A percentile compares a stretch with the other conserved stretches of the same genome.
phyloP scores from a whole-genome alignment of 2,888 invertebrate species.

The Kryphioiulus occultus region DNA sequence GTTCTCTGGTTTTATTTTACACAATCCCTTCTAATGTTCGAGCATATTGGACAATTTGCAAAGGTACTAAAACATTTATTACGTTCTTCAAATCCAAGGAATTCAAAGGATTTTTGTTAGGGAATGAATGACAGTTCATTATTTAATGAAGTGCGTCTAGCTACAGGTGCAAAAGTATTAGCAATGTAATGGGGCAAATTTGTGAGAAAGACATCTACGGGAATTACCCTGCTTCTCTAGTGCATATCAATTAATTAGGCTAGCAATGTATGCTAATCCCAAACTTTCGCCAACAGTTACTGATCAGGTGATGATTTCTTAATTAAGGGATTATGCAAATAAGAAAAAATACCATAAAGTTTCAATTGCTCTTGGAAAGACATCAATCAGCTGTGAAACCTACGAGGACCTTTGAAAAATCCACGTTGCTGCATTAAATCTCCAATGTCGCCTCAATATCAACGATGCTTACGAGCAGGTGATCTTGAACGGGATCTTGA shows the following conservation, averaged over 20 bases:
- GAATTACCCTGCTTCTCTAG: no score
- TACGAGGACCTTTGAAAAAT: not conserved
- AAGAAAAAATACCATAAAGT: not conserved
- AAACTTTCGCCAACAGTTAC: not conserved
- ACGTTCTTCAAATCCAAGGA: no score
- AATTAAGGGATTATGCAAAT: not conserved
- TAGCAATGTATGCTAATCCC: not conserved
- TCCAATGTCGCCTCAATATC: not conserved
- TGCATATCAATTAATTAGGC: not conserved
- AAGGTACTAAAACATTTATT: no score
- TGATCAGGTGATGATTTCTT: not conserved
- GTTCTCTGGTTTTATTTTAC: no score
- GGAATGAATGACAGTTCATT: not conserved
- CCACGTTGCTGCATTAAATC: not conserved
- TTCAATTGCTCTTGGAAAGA: not conserved
- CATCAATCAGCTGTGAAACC: not conserved
- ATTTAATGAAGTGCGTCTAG: not conserved
- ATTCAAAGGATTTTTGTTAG: no score
- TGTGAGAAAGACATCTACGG: no score
- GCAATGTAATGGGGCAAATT: no score
- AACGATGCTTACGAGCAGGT: conserved; percentile 10
- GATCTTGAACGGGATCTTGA: not conserved
- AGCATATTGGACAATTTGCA: no score
- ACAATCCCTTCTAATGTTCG: no score
- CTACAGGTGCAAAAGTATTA: not conserved